phyloP scores from a whole-genome alignment of 2,113 vertebrate species.

The Zosterops pallidus region DNA sequence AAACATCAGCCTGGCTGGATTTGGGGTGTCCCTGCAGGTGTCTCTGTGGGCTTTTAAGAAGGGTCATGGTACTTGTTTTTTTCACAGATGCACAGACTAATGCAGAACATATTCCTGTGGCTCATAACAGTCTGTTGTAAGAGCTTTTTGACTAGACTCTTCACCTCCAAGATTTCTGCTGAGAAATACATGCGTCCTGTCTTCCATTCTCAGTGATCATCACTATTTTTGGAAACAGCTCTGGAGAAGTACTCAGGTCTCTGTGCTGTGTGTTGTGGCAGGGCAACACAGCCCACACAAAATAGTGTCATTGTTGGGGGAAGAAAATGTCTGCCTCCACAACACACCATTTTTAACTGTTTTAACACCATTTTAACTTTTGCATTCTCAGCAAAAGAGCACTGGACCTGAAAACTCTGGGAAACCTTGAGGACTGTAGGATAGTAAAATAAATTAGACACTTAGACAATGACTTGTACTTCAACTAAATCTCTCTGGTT shows the following conservation, averaged over 20 bases:
- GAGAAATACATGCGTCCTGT: neutral
- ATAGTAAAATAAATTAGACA: neutral
- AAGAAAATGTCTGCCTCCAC: neutral
- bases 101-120: neutral
- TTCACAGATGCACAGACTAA: neutral
- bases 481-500: neutral
- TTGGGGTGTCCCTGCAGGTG: neutral
- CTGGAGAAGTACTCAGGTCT: neutral
- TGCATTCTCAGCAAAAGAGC: neutral
- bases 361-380: too few species aligned
- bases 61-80: neutral
- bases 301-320: fast-evolving
- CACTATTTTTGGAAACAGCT: neutral
- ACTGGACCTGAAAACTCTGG: neutral
- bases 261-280: fast-evolving
- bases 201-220: neutral
- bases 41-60: neutral
- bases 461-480: neutral
- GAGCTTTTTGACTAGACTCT: neutral
- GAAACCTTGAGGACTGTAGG: neutral
- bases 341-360: neutral
- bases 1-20: neutral
- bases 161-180: neutral
- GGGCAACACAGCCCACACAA: fast-evolving
- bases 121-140: neutral